Base-by-base conservation (phyloP, 2,797 vertebrate genomes). In the Gila robusta region DNA sequence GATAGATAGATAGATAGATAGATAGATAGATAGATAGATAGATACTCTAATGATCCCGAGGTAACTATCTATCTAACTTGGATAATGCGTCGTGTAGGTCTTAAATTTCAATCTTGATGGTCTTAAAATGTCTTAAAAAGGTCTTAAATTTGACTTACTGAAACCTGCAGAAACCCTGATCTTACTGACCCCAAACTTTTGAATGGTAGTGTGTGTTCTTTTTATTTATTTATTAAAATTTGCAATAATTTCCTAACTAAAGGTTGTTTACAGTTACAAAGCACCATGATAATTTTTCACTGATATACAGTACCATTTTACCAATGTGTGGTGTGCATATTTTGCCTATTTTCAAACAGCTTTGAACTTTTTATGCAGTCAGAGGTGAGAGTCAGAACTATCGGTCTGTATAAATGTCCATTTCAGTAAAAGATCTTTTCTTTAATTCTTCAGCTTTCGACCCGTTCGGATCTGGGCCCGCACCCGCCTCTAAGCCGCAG, bases 391-490 rank as follows among this genome's bases (percentile, higher is more conserved):
- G 44, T 26, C 14, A 47, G n/a, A 47, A 28, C 37, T n/a, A 44
- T 76, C 1, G 9, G 14, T 70, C 67, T 41, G 1, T 82, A 23
- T 32, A 19, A 78, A 54, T 54, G 16, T 56, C 10, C 9, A 79
- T 49, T 78, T 56, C 49, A 54, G 3, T 14, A 6, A 82, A 81
- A 49, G 3, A 23, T 19, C 7, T 1, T 73, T 80, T 86, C 12
- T 66, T 5, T 35, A 11, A 17, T 39, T 83, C 56, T 2, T 92
- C 93, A 93, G 92, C 94, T 49, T 99, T 99, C 90, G 96, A 98
- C 92, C 97, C 96, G 0, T 99, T 99, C 87, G 97, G 97, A 89
- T 91, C 95, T 0, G 96, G 96, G 88, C 93, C 97, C 41, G 97
- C 96, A 6, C 95, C 96, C 62, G 96, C 96, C 91, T 95, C 97